A percentile compares a stretch with the other conserved stretches of the same genome.
Conservation (phyloP, 2,888 invertebrate species). For the Chirona hameri region DNA sequence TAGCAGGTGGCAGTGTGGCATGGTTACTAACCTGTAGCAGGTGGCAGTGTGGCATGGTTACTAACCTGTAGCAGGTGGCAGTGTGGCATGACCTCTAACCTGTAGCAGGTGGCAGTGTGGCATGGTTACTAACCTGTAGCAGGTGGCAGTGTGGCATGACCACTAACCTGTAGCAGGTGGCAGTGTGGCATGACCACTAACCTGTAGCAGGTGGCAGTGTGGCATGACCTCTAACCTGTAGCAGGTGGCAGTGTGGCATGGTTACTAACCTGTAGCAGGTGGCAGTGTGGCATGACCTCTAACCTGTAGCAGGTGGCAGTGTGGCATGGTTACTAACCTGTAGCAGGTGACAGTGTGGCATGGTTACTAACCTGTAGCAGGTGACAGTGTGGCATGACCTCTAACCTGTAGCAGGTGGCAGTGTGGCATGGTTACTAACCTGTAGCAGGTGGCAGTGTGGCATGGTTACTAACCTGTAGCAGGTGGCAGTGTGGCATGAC, state of each 20-base stretch:
- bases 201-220: background rate
- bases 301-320: constrained; percentile 80
- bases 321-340: no score
- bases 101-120: constrained; percentile 70
- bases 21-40: background rate
- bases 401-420: background rate
- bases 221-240: background rate
- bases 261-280: constrained; percentile 60
- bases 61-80: constrained; percentile 74
- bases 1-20: background rate
- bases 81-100: constrained; percentile 92
- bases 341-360: no score
- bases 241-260: background rate
- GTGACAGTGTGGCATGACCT: no score
- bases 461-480: constrained; percentile 49
- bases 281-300: constrained; percentile 95
- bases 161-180: no score
- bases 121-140: no score
- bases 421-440: background rate
- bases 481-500: constrained; percentile 96
- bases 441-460: background rate
- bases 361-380: no score
- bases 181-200: background rate
- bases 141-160: no score
- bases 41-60: background rate